These are phyloP conservation scores for Anguilla megastoma DNA, from an alignment of 2,797 vertebrate genomes.

Conservation along the genomic window DNA sequence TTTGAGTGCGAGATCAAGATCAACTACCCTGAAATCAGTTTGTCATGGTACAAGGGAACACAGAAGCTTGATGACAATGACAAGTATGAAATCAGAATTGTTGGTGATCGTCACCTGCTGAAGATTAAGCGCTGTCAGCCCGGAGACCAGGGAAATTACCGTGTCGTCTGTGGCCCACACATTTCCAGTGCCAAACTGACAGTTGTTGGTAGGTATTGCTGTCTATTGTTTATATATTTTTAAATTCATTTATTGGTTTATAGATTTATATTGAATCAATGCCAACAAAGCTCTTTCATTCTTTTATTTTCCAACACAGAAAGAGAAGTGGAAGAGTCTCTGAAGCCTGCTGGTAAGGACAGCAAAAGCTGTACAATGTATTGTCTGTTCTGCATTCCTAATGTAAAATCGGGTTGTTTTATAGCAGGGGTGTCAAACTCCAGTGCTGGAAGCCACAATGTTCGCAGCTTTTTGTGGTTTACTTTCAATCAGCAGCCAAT, in stretches of 20 bases:
- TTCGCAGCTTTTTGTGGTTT: not conserved
- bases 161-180: constrained; percentile 95
- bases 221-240: constrained; percentile 24
- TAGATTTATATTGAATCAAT: not conserved
- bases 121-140: constrained; percentile 83
- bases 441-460: too few species aligned
- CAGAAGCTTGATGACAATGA: constrained; percentile 86
- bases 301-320: constrained; percentile 72
- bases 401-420: constrained; percentile 79
- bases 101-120: constrained; percentile 83
- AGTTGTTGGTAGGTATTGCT: constrained; percentile 81
- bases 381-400: constrained; percentile 93
- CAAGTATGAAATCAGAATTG: constrained; percentile 88
- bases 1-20: constrained; percentile 97
- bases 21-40: constrained; percentile 98
- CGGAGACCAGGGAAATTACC: constrained; percentile 91
- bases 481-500: too few species aligned
- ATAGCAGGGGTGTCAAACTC: constrained; percentile 71
- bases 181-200: constrained; percentile 93
- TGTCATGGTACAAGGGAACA: constrained; percentile 98
- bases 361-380: constrained; percentile 84
- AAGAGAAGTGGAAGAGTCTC: constrained; percentile 83
- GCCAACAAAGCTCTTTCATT: constrained; percentile 15
- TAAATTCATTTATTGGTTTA: constrained; percentile 12
- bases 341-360: constrained; percentile 94